Base-by-base conservation (phyloP, 2,797 vertebrate species). In the Momotus momota region DNA sequence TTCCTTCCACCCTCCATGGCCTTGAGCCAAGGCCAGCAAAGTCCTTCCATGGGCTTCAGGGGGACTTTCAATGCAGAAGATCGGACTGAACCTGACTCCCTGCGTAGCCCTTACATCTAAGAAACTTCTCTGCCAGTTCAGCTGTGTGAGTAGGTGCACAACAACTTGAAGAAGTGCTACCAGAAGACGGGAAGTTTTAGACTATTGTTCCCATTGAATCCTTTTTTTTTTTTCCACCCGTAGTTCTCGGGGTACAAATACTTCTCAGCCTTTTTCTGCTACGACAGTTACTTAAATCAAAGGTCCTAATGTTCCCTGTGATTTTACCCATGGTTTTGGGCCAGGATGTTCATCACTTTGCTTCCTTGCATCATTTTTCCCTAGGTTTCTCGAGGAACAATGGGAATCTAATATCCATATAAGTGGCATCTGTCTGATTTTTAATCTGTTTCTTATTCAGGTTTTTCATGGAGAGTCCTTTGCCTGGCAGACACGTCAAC, bases 31-130 rank as follows among this genome's bases (percentile, higher is more conserved):
- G 46, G 26, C 3, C 61, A 55, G 7, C 0, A 0, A 51, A 6
- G 6, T 18, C 64, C 70, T 80, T 46, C 66, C 51, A 1, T 0
- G 58, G 57, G 35, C 14, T 72, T n/a, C 46, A 27, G 49, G 3
- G 23, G 35, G 27, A 12, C 13, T 78, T 89, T 18, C 45, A 10
- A 7, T 38, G n/a, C 19, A 8, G 51, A 70, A 49, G 13, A 14
- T 11, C n/a, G 26, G 55, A 5, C 23, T 64, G 69, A 55, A n/a
- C 14, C 18, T 6, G 8, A 5, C 12, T 40, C 35, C 10, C 40
- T 31, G 1, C 0, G 0, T 2, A 31, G 7, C 14, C 20, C 61
- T 40, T 8, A 5, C 2, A 6, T 2, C 25, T 35, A 16, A 29
- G 0, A 2, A 57, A 12, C 33, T 48, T 23, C 67, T 20, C 26